A percentile compares a stretch with the other conserved stretches of the same genome.
Evolutionary conservation across 2,113 vertebrate genomes (phyloP).

Genomic region (Oryctolagus cuniculus): mOryCun1.1 NC_091453.1:107128501-107129000

Average conservation of each 20-base stretch:
- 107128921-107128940: conserved; percentile 74
- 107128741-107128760: conserved; percentile 81
- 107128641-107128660: conserved; percentile 37
- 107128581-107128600: conserved; percentile 36
- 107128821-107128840: conserved; percentile 70
- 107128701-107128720: conserved; percentile 62
- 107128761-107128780: conserved; percentile 80
- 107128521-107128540: conserved; percentile 56
- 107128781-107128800: conserved; percentile 75
- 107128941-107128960: conserved; percentile 67
- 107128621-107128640: conserved; percentile 62
- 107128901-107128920: conserved; percentile 70
- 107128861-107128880: conserved; percentile 76
- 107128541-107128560: conserved; percentile 6
- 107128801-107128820: conserved; percentile 78
- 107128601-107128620: conserved; percentile 46
- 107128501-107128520: conserved; percentile 45
- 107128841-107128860: conserved; percentile 71
- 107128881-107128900: conserved; percentile 78
- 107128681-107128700: conserved; percentile 68
- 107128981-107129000: conserved; percentile 63
- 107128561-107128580: conserved; percentile 49
- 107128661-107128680: conserved; percentile 61
- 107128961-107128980: conserved; percentile 46
- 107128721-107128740: conserved; percentile 73